Evolutionary conservation across 2,888 invertebrate genomes (phyloP), one percentile per base, ranked within the genome.

Genomic region (Arctia plantaginis): DNA sequence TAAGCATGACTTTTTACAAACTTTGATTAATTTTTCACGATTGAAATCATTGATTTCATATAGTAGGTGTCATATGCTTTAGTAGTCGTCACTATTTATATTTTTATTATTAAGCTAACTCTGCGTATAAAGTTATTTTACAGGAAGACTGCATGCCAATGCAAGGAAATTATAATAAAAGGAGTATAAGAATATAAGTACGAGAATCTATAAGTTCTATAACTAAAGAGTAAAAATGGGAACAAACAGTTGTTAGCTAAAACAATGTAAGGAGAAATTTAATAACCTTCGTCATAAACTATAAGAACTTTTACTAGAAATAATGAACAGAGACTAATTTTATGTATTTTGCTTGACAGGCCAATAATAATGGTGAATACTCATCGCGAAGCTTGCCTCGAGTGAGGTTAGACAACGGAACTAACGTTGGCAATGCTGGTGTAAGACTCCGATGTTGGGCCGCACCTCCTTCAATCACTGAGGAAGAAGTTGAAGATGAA

Each of bases 361-460:
- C 90, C 69, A 95, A 93, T 86, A 94, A 93, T 81, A 94, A 94
- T 75, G 94, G 93, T 55, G 95, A 95, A 77, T 95, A 94, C 79
- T 88, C 94, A 62, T 91, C 95, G 18, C 88, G 92, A 67, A 95
- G 95, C 82, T 91, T 97, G 76, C 97, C 97, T 35, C 96, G 97
- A 23, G 97, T 97, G 69, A 96, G 98, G 72, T 93, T 98, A 80
- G 98, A 98, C 90, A 97, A 97, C 39, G 97, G 97, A 0, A 96
- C 96, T 66, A 96, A 96, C 76, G 90, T 93, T 91, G 97, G 84
- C 89, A 96, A 91, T 91, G 96, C 89, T 92, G 97, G 97, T 87
- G 96, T 96, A 74, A 93, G 96, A 77, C 92, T 96, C 41, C 93
- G 97, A 64, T 96, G 96, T 84, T 95, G 97, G 92, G 96, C 96